Percentiles rank a stretch among this genome's conserved stretches.
Evolutionary conservation across 2,888 invertebrate species (phyloP).

Genomic region (Athalia rosae): DNA sequence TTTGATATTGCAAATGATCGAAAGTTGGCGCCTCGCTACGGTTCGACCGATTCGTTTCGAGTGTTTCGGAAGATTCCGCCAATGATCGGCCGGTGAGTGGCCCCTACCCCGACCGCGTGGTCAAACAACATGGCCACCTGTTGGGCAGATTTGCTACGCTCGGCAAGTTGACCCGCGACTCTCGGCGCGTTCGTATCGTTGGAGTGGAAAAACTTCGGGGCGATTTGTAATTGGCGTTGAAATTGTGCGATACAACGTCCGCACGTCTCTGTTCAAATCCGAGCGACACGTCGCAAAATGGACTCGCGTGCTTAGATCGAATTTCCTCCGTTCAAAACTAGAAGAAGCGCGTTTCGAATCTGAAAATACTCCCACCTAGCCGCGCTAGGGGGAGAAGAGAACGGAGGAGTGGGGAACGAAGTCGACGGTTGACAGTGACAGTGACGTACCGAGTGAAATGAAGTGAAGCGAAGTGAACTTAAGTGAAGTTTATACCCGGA

Average conservation of each 20-base stretch:
- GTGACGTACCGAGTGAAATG: slow-evolving; percentile 16
- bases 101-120: slow-evolving; percentile 37
- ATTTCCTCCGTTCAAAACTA: too few relatives aligned
- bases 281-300: neutral
- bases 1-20: slow-evolving; percentile 22
- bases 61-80: slow-evolving; percentile 36
- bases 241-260: too few relatives aligned
- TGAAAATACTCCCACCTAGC: too few relatives aligned
- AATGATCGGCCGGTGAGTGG: slow-evolving; percentile 26
- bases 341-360: too few relatives aligned
- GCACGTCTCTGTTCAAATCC: neutral
- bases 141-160: slow-evolving; percentile 23
- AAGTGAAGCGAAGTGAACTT: neutral
- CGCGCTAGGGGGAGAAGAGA: neutral
- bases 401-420: neutral
- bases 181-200: slow-evolving; percentile 16
- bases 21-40: slow-evolving; percentile 1
- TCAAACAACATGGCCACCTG: slow-evolving; percentile 45
- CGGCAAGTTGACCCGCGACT: slow-evolving; percentile 31
- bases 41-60: neutral
- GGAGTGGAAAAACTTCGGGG: neutral
- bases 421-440: slow-evolving; percentile 31
- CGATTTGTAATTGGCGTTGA: too few relatives aligned
- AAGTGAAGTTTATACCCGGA: neutral
- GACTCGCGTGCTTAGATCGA: neutral